Percentiles rank a stretch among this genome's conserved stretches.
phyloP scores from a whole-genome alignment of 2,113 vertebrate genomes.

The human region GRCh38 chr5:118520501-118521000 shows the following conservation, averaged over 20 bases:
- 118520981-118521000: slow-evolving; percentile 65
- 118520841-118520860: neutral
- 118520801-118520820: slow-evolving; percentile 4
- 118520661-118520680: neutral
- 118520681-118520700: neutral
- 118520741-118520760: neutral
- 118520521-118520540: neutral
- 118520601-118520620: neutral
- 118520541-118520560: neutral
- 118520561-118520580: neutral
- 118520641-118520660: neutral
- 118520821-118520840: slow-evolving; percentile 16
- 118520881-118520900: neutral
- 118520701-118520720: slow-evolving; percentile 33
- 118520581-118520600: neutral
- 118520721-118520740: neutral
- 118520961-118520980: slow-evolving; percentile 74
- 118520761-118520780: neutral
- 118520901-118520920: neutral
- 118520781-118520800: neutral
- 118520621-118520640: neutral
- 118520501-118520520: neutral
- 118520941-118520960: slow-evolving; percentile 41
- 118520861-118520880: neutral
- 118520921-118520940: slow-evolving; percentile 16